Base-by-base conservation (phyloP, 2,113 vertebrate species). In the Murina feae region DNA sequence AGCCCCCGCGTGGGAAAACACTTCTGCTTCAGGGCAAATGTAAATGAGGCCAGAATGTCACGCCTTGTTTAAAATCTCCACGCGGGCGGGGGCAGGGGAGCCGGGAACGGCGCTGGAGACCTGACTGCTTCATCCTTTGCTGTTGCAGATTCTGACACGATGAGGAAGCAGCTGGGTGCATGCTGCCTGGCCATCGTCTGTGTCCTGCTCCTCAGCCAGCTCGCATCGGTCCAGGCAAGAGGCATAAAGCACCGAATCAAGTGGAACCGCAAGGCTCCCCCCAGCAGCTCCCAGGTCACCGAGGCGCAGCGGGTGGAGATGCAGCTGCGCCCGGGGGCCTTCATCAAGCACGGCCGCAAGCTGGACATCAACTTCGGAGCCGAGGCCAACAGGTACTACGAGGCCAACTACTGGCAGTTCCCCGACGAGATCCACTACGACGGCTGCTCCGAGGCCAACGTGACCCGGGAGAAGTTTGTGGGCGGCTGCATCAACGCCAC, bases 381-480 rank as follows among this genome's bases (percentile, higher is more conserved):
- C 0, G 98, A 98, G 71, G 97, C 93, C 79, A 97, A 96, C 69
- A 72, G 58, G 42, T 96, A 97, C 84, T 98, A 98, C 1, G 87
- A 95, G 35, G 90, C 95, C 86, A 90, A 98, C 84, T 97, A 97
- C 32, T 86, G 96, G 94, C 94, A 95, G 93, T 96, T 98, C 91
- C 98, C 98, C 0, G 98, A 98, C 4, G 97, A 74, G 0, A 92
- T 98, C 76, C 49, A 95, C 85, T 98, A 97, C 44, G 20, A 95
- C 1, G 92, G 97, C 85, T 97, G 96, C 71, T 63, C 90, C 0
- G 51, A 92, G 1, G 44, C 58, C 89, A 97, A 96, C 32, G 75
- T 95, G 66, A 97, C 96, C 78, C 90, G 39, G 75, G 96, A 96
- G 69, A 28, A 76, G 44, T 90, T 98, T 3, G 16, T 97, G 44